Percentiles rank a stretch among this genome's conserved stretches.
These are phyloP conservation scores for Ceyx melanurus DNA, from an alignment of 2,113 vertebrate species.

Conservation along the genomic window DNA sequence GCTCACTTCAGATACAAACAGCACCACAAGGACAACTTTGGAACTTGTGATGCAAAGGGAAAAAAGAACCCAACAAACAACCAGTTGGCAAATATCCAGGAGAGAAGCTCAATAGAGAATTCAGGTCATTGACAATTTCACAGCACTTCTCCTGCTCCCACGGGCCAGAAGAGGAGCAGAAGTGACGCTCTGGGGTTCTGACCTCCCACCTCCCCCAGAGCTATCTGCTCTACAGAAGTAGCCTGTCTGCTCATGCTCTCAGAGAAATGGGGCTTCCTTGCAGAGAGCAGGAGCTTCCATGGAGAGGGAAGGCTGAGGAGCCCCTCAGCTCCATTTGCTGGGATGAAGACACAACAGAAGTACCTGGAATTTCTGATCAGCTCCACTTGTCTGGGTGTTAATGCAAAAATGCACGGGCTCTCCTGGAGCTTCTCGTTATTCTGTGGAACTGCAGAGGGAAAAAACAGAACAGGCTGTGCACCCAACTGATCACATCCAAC, in stretches of 20 bases:
- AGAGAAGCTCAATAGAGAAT: not conserved
- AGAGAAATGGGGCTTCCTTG: not conserved
- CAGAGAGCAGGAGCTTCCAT: not conserved
- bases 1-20: not conserved
- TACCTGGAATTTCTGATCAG: slow-evolving; percentile 95
- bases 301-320: not conserved
- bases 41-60: not conserved
- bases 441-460: slow-evolving; percentile 84
- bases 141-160: not conserved
- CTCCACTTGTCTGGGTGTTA: slow-evolving; percentile 92
- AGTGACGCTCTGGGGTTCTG: not conserved
- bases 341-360: not conserved
- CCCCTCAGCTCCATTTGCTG: not conserved
- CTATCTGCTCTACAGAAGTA: not conserved
- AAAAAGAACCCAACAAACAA: no score
- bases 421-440: slow-evolving; percentile 97
- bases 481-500: not conserved
- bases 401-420: slow-evolving; percentile 92
- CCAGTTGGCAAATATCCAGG: not conserved
- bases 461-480: not conserved
- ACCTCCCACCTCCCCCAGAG: not conserved
- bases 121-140: not conserved
- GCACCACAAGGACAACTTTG: not conserved
- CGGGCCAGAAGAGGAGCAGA: not conserved
- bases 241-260: not conserved